A percentile compares a stretch with the other conserved stretches of the same genome.
Conservation (phyloP, 2,888 invertebrate genomes). For the Mesochorus sp. region DNA sequence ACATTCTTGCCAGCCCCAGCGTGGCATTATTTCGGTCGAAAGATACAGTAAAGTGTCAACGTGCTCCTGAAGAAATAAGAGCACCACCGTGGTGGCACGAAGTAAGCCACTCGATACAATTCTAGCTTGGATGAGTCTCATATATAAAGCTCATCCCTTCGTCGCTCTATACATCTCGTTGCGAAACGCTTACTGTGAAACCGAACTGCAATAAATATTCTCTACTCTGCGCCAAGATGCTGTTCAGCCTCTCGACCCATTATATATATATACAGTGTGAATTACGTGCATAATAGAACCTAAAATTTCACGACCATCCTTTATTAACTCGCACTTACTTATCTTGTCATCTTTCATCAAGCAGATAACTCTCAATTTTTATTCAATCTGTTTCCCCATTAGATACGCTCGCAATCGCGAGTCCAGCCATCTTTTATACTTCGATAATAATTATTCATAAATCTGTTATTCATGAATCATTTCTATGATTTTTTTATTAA, state of each 20-base stretch:
- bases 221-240: neutral
- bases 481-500: too few species aligned
- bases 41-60: constrained; percentile 60
- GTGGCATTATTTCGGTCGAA: constrained; percentile 50
- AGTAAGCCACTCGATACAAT: constrained; percentile 31
- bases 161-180: too few species aligned
- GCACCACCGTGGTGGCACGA: neutral
- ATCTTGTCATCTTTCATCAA: too few species aligned
- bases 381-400: too few species aligned
- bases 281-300: too few species aligned
- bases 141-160: neutral
- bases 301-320: too few species aligned
- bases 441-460: too few species aligned
- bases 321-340: too few species aligned
- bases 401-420: too few species aligned
- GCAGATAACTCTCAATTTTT: too few species aligned
- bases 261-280: constrained; percentile 8
- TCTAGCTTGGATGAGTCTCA: constrained; percentile 14
- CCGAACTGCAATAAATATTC: neutral
- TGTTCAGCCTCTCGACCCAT: neutral
- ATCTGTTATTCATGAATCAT: too few species aligned
- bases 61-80: constrained; percentile 54
- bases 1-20: constrained; percentile 42
- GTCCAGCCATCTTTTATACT: too few species aligned
- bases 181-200: neutral